Evolutionary conservation across 2,113 vertebrate species (phyloP).

Genomic region (Paedocypris sp.): DNA sequence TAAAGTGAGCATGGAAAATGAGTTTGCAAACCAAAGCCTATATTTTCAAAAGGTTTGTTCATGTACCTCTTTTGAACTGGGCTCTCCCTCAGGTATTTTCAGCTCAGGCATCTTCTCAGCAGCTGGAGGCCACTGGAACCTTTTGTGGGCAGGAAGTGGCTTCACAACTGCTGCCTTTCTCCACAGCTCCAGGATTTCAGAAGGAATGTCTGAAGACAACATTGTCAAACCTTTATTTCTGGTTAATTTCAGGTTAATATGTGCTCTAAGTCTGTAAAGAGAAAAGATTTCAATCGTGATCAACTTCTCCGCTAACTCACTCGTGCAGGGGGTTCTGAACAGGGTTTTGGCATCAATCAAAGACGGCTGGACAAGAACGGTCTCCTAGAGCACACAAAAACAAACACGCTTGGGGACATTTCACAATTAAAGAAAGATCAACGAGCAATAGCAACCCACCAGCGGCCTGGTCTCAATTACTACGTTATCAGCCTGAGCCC

Average conservation of each 20-base stretch:
- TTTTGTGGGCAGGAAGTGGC: slow-evolving; percentile 18
- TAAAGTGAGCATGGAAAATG: no score
- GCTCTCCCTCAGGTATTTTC: slow-evolving; percentile 7
- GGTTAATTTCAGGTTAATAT: no score
- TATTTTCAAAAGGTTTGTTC: no score
- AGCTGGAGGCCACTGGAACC: slow-evolving; percentile 15
- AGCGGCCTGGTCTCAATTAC: slow-evolving; percentile 34
- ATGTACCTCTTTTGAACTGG: slow-evolving; percentile 17
- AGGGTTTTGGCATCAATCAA: slow-evolving; percentile 38
- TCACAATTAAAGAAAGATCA: background rate
- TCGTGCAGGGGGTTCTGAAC: slow-evolving; percentile 44
- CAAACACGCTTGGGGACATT: background rate
- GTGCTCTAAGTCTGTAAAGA: no score
- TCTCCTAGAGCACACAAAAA: slow-evolving; percentile 1
- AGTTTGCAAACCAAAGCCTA: no score
- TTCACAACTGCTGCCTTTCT: slow-evolving; percentile 38
- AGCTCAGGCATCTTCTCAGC: slow-evolving; percentile 10
- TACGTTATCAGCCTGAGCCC: slow-evolving; percentile 35
- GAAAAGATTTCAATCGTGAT: no score
- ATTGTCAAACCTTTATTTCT: background rate
- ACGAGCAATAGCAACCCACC: background rate
- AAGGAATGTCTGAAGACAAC: slow-evolving; percentile 41
- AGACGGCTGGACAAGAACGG: background rate
- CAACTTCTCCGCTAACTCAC: slow-evolving; percentile 50
- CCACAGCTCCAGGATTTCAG: slow-evolving; percentile 49